Evolutionary conservation across 2,113 vertebrate species (phyloP).

Genomic region (Rutilus rutilus): DNA sequence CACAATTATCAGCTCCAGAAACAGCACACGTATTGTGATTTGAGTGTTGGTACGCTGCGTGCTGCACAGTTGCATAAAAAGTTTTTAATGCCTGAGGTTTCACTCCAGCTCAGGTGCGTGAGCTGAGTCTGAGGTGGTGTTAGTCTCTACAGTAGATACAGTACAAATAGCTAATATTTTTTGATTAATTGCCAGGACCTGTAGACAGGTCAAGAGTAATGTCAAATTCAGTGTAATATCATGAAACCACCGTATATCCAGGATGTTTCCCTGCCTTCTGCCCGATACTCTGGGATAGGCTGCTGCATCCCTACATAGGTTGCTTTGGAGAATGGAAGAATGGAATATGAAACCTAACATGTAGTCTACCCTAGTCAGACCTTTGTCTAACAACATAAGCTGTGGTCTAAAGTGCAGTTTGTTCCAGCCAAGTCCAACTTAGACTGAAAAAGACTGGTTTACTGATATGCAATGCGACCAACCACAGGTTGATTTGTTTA

Average conservation of each 20-base stretch:
- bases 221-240: background rate
- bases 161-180: background rate
- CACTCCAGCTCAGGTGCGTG: conserved; percentile 33
- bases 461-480: background rate
- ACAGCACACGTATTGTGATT: conserved; percentile 52
- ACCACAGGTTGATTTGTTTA: background rate
- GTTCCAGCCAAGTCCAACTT: background rate
- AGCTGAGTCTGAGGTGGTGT: background rate
- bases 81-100: conserved; percentile 35
- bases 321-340: background rate
- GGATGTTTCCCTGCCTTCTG: background rate
- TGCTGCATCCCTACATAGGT: background rate
- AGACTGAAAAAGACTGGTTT: background rate
- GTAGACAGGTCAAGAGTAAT: background rate
- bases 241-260: background rate
- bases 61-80: conserved; percentile 41
- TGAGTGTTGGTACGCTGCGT: conserved; percentile 19
- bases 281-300: background rate
- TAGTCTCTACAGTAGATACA: background rate
- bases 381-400: background rate
- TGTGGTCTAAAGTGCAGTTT: background rate
- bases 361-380: background rate
- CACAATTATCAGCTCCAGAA: conserved; percentile 56
- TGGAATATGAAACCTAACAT: background rate
- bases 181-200: background rate